Evolutionary conservation across 2,888 invertebrate species (phyloP).

Genomic region (Tolmerus cingulatus): DNA sequence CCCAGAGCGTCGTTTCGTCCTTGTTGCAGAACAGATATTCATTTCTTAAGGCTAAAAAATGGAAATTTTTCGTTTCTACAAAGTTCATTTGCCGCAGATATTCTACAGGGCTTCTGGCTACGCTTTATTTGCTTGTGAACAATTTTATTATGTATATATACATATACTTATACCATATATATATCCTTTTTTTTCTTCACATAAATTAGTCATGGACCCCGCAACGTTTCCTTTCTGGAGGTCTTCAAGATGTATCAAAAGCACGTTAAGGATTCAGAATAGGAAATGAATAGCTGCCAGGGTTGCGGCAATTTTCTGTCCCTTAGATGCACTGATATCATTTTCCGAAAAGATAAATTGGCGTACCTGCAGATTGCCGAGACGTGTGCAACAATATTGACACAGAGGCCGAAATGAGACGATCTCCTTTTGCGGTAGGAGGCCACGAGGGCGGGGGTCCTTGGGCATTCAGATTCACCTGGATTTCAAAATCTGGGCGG

Average conservation of each 20-base stretch:
- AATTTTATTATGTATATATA: not conserved
- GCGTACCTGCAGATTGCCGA: slow-evolving; percentile 4
- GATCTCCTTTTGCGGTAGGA: not conserved
- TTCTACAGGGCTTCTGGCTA: slow-evolving; percentile 10
- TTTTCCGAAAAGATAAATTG: not conserved
- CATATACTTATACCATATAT: not conserved
- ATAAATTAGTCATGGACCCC: slow-evolving; percentile 32
- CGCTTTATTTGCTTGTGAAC: slow-evolving; percentile 24
- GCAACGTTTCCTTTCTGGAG: not conserved
- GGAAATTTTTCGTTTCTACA: slow-evolving; percentile 26
- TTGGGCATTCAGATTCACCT: not conserved
- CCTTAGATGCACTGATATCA: slow-evolving; percentile 6
- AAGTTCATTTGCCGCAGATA: slow-evolving; percentile 34
- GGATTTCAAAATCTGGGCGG: not conserved
- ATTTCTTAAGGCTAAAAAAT: slow-evolving; percentile 37
- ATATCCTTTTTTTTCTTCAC: not conserved
- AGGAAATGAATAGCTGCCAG: slow-evolving; percentile 25
- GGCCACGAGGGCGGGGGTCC: too few relatives aligned
- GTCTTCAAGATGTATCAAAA: slow-evolving; percentile 13
- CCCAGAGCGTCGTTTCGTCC: slow-evolving; percentile 13
- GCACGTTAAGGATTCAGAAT: slow-evolving; percentile 1
- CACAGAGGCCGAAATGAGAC: not conserved
- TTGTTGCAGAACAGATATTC: slow-evolving; percentile 38
- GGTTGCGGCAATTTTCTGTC: slow-evolving; percentile 29
- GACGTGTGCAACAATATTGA: not conserved